Evolutionary conservation across 1,140 invertebrate genomes (phyloP).

Genomic region (Lordiphosa mommai): DNA sequence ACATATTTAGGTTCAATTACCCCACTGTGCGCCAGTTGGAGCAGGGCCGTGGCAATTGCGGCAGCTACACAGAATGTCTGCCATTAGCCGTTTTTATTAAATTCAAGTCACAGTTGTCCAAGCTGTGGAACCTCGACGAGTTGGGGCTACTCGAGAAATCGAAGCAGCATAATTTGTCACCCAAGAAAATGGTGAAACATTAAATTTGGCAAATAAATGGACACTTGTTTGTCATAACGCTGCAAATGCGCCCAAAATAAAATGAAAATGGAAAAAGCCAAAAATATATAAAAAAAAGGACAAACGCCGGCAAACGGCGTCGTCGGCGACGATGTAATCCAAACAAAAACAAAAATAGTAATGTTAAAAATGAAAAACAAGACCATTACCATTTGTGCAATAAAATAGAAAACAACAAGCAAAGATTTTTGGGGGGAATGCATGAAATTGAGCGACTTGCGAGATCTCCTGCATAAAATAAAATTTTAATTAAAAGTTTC

Average conservation of each 20-base stretch:
- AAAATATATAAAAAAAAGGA: constrained; percentile 18
- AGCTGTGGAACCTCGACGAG: constrained; percentile 31
- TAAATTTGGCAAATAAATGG: constrained; percentile 78
- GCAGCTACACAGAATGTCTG: constrained; percentile 57
- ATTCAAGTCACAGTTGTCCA: constrained; percentile 68
- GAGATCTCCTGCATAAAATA: constrained; percentile 20
- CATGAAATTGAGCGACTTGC: constrained; percentile 13
- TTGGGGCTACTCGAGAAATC: constrained; percentile 47
- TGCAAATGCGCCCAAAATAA: constrained; percentile 73
- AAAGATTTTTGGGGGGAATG: constrained; percentile 13
- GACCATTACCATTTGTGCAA: constrained; percentile 75
- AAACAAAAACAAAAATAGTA: constrained; percentile 37
- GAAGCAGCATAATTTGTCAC: constrained; percentile 76
- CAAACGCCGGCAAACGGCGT: constrained; percentile 2
- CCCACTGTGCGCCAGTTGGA: too few relatives aligned
- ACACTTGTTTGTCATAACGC: constrained; percentile 78
- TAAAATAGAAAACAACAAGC: constrained; percentile 72
- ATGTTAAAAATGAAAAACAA: constrained; percentile 70
- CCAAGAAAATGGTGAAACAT: constrained; percentile 70
- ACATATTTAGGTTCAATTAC: too few relatives aligned
- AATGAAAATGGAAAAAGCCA: constrained; percentile 19
- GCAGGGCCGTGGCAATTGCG: constrained; percentile 32
- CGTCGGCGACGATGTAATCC: constrained; percentile 57
- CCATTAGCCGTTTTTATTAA: constrained; percentile 71
- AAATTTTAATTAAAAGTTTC: neutral